Evolutionary conservation across 2,113 vertebrate species (phyloP), one percentile per base, ranked within the genome.

Genomic region (human (Homo sapiens)): DNA sequence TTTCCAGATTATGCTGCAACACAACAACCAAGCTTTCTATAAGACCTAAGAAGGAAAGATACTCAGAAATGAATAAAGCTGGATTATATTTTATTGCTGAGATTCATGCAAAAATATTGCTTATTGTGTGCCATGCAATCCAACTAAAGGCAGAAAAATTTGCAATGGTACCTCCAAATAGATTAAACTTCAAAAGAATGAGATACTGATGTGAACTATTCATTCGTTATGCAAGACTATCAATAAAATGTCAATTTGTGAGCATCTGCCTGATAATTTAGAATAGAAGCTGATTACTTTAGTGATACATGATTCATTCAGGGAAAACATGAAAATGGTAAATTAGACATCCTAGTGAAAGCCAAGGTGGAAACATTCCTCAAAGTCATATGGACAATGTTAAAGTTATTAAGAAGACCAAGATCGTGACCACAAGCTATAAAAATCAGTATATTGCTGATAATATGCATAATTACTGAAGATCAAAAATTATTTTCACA

Each of bases 401-500:
- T 88, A 80, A 86, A 80, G 32, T 14, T 93, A 8, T 94, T 81
- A 35, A 85, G 83, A 27, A 88, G 35, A 94, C 79, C 48, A 90
- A 43, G 70, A 80, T 73, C n/a, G 32, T 72, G 55, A 86, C 4
- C 8, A 84, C 8, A 59, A 35, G 14, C 50, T 40, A 57, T 23
- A 85, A 93, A 64, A 75, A 80, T 40, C 50, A 89, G 70, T 50
- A 70, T 38, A 35, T 55, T 40, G 75, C 73, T 59, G 55, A 93
- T 20, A 83, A 93, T 48, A 57, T 3, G 22, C 11, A 70, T 50
- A 45, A 87, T 81, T 82, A 90, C 35, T 48, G 32, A 48, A 22
- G 13, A 96, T 3, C 45, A 35, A 52, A 40, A 80, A 93, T 64
- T 20, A 48, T 38, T 25, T 87, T 32, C 18, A 23, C 48, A 16